Base-by-base conservation (phyloP, 1,140 invertebrate species). In the Magallana angulata region DNA sequence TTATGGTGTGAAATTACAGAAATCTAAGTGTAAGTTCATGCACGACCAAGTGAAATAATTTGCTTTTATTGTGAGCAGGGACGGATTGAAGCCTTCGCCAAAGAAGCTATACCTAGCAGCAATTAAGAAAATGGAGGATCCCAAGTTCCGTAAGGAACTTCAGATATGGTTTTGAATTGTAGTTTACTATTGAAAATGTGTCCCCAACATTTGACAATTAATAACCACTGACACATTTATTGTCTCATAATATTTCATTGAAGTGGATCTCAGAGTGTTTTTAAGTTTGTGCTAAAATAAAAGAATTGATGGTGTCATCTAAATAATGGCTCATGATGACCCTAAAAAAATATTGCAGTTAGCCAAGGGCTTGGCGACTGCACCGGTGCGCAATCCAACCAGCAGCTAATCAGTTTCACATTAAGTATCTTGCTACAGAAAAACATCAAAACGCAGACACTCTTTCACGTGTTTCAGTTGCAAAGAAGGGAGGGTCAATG, bases 361-460 rank as follows among this genome's bases (percentile, higher is more conserved):
- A n/a, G n/a, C 82, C 92, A 58, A 84, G 91, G 48, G 91, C 93
- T 48, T 87, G 86, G 0, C 86, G 94, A 24, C 68, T 95, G 12
- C 94, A 95, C 85, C 86, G 94, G 18, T 95, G 92, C 91, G 93
- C 93, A 14, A 56, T 94, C 12, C 91, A 89, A 89, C 87, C 95
- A 56, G 85, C 88, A 59, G 90, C 83, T 11, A 94, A 94, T 89
- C 84, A 93, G 83, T 95, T 93, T 88, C 90, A 91, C 36, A 91
- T 95, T 9, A 85, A 84, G 16, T 90, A 84, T 58, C 14, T 80
- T 12, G 6, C 12, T 3, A 87, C 87, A 64, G 57, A 60, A 7
- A 12, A 71, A 4, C 76, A 89, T 82, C 71, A 14, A 12, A 89
- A 88, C 56, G 85, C 89, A 6, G 87, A 91, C 76, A 57, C 18